Evolutionary conservation across 2,888 invertebrate species (phyloP), one percentile per base, ranked within the genome.

Genomic region (Mantis religiosa): DNA sequence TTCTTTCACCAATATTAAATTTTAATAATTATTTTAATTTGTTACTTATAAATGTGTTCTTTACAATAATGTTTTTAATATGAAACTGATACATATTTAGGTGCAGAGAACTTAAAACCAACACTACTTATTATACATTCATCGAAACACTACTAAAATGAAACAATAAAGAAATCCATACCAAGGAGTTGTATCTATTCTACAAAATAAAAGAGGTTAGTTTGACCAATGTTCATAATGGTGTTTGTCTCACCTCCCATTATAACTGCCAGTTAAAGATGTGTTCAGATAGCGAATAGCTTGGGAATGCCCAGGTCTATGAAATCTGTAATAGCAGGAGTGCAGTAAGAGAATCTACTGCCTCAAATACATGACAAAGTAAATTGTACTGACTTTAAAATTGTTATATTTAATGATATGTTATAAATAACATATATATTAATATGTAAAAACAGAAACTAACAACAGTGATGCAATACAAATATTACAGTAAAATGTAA

Each of bases 91-190:
- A 41, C 12, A 41, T 12, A 71, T 71, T 71, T 20, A 25, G 54
- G 54, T 71, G 54, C 25, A 8, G 3, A 41, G 25, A 71, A 71
- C 54, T 71, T 71, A 71, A 71, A 71, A 71, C 15, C 15, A 25
- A 25, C 25, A 25, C 54, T 30, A 83, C 41, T 41, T 41, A 41
- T 41, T 41, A 41, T 41, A 41, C 83, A 83, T 30, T 83, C 89
- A 92, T 89, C 8, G 93, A 92, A 83, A 92, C 90, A 89, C 92
- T 93, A 84, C 92, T 92, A 85, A n/a, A 41, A 87, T 90, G 87
- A 86, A 91, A 90, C 84, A 91, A 91, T 84, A 7, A 89, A n/a
- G 27, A 34, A 87, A 71, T 71, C 54, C 54, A 71, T 25, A 71
- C 54, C 20, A 20, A 4, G 25, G 54, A 71, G 25, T 25, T 71